phyloP scores from a whole-genome alignment of 2,888 invertebrate species.

The Buathra laborator region DNA sequence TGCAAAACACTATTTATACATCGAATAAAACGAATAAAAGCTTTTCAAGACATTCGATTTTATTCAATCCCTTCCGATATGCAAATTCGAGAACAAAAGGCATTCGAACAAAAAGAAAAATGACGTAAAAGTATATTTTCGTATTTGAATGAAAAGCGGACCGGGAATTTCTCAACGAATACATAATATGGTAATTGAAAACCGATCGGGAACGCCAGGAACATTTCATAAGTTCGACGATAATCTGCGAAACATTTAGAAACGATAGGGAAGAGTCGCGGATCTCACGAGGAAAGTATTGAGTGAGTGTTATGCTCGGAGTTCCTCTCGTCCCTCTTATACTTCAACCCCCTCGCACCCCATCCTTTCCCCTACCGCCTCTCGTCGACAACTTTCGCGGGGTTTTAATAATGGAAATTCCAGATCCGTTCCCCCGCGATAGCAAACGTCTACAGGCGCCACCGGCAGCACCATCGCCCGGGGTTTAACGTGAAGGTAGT shows the following conservation, averaged over 20 bases:
- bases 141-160: background rate
- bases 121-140: background rate
- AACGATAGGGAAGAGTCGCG: slow-evolving; percentile 26
- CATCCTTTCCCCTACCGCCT: background rate
- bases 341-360: background rate
- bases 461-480: slow-evolving; percentile 6
- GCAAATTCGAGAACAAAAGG: background rate
- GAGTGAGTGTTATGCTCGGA: slow-evolving; percentile 3
- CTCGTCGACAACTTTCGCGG: slow-evolving; percentile 6
- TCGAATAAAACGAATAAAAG: background rate
- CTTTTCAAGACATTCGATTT: background rate
- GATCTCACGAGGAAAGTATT: slow-evolving; percentile 61
- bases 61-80: background rate
- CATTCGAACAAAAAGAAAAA: background rate
- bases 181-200: background rate
- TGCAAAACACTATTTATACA: no score
- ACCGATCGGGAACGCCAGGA: background rate
- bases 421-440: slow-evolving; percentile 47
- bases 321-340: background rate
- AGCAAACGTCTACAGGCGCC: slow-evolving; percentile 11
- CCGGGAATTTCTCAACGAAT: background rate
- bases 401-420: slow-evolving; percentile 62
- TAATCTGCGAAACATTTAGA: slow-evolving; percentile 52
- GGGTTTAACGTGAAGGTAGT: slow-evolving; percentile 54
- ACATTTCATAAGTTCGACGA: slow-evolving; percentile 32